Base-by-base conservation (phyloP, 2,113 vertebrate genomes). In the Panurus biarmicus region DNA sequence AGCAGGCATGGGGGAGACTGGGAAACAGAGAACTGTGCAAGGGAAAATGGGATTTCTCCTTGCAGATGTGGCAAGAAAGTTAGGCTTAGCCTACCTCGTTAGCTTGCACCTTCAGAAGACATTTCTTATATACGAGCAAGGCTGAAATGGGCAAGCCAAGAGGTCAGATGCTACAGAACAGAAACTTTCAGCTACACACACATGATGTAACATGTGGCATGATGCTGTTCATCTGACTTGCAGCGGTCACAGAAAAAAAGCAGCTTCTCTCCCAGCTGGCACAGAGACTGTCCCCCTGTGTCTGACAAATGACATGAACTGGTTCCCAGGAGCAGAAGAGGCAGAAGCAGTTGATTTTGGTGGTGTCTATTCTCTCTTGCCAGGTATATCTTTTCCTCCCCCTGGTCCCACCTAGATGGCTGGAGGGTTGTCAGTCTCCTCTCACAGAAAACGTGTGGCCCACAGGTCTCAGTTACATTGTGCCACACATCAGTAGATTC, bases 141-240 rank as follows among this genome's bases (percentile, higher is more conserved):
- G 70, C 60, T 65, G 11, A 69, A 69, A 36, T 1, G 24, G 10
- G 17, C 35, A 90, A 85, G 26, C 31, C 35, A 77, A 56, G 14
- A 19, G 7, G 33, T 26, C 61, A 81, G 56, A 45, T 5, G 1
- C 40, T 61, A 31, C n/a, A 38, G 50, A 73, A 51, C 11, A 38
- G 31, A 72, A 80, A 31, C 17, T 73, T 50, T 11, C 18, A 74
- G 35, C 61, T 56, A 60, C 40, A 57, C 16, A 40, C 26, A 42
- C 13, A 5, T 3, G 48, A 56, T 1, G 1, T 5, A 36, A 54
- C 0, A 0, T 25, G 12, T 15, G 16, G 75, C 1, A 60, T 6
- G 21, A 62, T 26, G 13, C 29, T 5, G 1, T 26, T 50, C 6
- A 1, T 5, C 40, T 25, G 6, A 78, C 50, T 53, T 44, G 38